phyloP scores from a whole-genome alignment of 2,113 vertebrate species.

The Copsychus sechellarum region DNA sequence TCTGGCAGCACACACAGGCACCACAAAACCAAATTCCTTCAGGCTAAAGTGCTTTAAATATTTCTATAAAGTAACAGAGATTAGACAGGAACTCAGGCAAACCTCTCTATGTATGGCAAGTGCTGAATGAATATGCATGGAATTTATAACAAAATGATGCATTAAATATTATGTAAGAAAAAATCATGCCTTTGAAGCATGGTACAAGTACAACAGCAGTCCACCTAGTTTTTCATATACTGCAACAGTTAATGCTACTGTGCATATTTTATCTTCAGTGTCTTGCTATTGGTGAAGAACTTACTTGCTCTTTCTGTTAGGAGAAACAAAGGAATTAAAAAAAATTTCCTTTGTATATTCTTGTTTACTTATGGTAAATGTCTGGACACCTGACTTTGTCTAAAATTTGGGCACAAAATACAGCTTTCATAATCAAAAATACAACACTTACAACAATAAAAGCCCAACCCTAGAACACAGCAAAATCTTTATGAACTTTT shows the following conservation, averaged over 20 bases:
- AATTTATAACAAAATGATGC: background rate
- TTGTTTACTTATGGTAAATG: background rate
- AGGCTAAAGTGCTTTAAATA: background rate
- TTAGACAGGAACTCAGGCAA: slow-evolving; percentile 17
- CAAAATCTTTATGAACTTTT: background rate
- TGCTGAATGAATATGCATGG: background rate
- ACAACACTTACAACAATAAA: background rate
- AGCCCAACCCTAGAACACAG: background rate
- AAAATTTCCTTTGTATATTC: background rate
- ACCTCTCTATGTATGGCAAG: background rate
- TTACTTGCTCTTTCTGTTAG: background rate
- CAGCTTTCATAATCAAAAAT: background rate
- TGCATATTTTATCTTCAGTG: background rate
- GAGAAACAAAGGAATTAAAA: background rate
- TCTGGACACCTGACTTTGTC: background rate
- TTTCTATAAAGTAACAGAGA: slow-evolving; percentile 38
- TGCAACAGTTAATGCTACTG: background rate
- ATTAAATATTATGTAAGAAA: background rate
- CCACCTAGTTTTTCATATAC: background rate
- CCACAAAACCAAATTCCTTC: background rate
- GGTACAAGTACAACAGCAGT: background rate
- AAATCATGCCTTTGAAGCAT: background rate
- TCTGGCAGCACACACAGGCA: background rate
- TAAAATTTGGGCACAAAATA: background rate
- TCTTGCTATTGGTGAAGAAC: background rate